A percentile compares a stretch with the other conserved stretches of the same genome.
These are phyloP conservation scores for Leuciscus waleckii DNA, from an alignment of 2,797 vertebrate genomes.

Conservation along the genomic window DNA sequence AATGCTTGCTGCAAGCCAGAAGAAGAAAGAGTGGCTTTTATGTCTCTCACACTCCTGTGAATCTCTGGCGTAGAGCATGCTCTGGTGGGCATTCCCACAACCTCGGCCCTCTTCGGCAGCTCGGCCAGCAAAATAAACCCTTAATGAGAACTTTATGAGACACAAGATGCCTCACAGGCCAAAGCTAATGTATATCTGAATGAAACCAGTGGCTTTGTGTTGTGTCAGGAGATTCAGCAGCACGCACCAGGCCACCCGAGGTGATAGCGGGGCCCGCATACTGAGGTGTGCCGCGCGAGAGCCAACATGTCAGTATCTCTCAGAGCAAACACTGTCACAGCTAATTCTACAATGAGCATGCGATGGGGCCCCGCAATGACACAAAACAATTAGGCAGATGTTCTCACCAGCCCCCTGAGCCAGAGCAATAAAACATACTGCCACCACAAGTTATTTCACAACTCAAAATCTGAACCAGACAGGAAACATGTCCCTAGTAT, in stretches of 20 bases:
- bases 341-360: conserved; percentile 57
- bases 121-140: conserved; percentile 45
- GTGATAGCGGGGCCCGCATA: conserved; percentile 37
- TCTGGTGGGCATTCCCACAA: conserved; percentile 47
- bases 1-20: conserved; percentile 38
- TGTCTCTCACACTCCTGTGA: conserved; percentile 19
- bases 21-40: conserved; percentile 48
- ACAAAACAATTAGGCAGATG: conserved; percentile 61
- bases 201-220: conserved; percentile 48
- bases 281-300: conserved; percentile 43
- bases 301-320: conserved; percentile 50
- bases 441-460: conserved; percentile 40
- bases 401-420: conserved; percentile 50
- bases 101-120: conserved; percentile 29
- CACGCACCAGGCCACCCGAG: conserved; percentile 45
- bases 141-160: conserved; percentile 56
- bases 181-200: conserved; percentile 52
- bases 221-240: conserved; percentile 41
- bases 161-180: conserved; percentile 33
- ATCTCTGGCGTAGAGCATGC: conserved; percentile 24
- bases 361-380: conserved; percentile 43
- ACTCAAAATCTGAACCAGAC: conserved; percentile 40
- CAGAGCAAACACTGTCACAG: conserved; percentile 56
- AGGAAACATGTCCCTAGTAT: conserved; percentile 17
- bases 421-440: conserved; percentile 33